Evolutionary conservation across 2,888 invertebrate genomes (phyloP), one percentile per base, ranked within the genome.

Genomic region (Lepidocyrtoides sp.): DNA sequence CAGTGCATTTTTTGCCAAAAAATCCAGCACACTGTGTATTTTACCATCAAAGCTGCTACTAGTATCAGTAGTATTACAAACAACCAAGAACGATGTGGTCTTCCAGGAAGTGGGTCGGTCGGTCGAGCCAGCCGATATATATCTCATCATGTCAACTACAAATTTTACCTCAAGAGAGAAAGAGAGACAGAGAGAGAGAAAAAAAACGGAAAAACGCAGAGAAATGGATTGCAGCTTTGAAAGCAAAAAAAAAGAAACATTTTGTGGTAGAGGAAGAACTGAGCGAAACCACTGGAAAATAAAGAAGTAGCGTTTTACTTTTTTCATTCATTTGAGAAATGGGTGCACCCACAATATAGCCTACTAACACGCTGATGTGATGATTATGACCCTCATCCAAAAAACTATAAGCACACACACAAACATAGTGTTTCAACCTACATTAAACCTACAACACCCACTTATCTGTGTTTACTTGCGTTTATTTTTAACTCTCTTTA

Each of bases 131-230:
- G 14, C 44, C 60, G 82, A 41, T 54, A 77, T 77, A 54, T 77
- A 54, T 77, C 77, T 77, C 77, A 23, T 63, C 82, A 82, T 82
- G 82, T 82, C 82, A 82, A 44, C 82, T 63, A 60, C 82, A 82
- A 63, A 82, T 63, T 81, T 41, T n/a, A 60, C 41, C 54, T 36
- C 82, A 10, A 82, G 10, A 54, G 44, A 36, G n/a, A 41, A n/a
- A 69, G n/a, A 4, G 12, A 10, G 2, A n/a, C n/a, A 48, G 36
- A 7, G 36, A 2, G 29, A 63, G 12, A 12, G 29, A 63, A n/a
- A n/a, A n/a, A n/a, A n/a, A n/a, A n/a, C n/a, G 51, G 32, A 69
- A 10, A 4, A 48, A 10, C 10, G 12, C n/a, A 48, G 36, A 7
- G 36, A 2, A 63, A 63, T 29, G 8, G 29, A 63, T 63, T 63